Evolutionary conservation across 2,888 invertebrate genomes (phyloP).

Genomic region (Agrilus cyanescens): DNA sequence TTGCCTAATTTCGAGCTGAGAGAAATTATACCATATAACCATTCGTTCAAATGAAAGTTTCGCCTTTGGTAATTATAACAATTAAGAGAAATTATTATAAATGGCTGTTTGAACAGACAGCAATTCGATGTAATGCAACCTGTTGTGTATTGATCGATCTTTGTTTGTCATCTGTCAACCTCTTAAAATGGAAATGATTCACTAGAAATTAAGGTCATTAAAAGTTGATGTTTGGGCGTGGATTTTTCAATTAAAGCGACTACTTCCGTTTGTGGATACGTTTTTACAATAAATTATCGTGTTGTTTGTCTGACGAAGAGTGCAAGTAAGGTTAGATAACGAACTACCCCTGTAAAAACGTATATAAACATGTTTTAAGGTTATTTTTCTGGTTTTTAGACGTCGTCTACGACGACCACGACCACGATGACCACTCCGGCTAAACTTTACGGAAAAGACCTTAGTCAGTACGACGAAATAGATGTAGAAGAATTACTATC

Average conservation of each 20-base stretch:
- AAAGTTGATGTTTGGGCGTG: conserved; percentile 25
- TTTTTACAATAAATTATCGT: too few species aligned
- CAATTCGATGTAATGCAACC: too few species aligned
- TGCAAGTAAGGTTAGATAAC: background rate
- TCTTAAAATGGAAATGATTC: conserved; percentile 12
- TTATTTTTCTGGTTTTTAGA: conserved; percentile 47
- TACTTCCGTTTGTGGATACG: too few species aligned
- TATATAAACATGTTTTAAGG: background rate
- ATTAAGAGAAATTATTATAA: too few species aligned
- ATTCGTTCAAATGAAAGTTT: too few species aligned
- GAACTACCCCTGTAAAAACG: background rate
- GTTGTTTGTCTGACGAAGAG: background rate
- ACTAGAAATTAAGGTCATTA: conserved; percentile 25
- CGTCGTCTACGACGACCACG: conserved; percentile 77
- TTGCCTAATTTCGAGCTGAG: too few species aligned
- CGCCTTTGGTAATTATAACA: too few species aligned
- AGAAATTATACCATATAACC: too few species aligned
- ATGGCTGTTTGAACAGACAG: too few species aligned
- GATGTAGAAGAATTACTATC: conserved; percentile 91
- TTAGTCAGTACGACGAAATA: conserved; percentile 84
- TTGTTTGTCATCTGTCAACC: too few species aligned
- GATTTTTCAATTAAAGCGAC: conserved; percentile 5
- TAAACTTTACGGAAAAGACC: conserved; percentile 80
- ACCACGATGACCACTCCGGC: conserved; percentile 85
- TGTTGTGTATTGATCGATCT: too few species aligned